These are phyloP conservation scores for Palaemon carinicauda DNA, from an alignment of 1,140 invertebrate genomes.

Conservation along the genomic window DNA sequence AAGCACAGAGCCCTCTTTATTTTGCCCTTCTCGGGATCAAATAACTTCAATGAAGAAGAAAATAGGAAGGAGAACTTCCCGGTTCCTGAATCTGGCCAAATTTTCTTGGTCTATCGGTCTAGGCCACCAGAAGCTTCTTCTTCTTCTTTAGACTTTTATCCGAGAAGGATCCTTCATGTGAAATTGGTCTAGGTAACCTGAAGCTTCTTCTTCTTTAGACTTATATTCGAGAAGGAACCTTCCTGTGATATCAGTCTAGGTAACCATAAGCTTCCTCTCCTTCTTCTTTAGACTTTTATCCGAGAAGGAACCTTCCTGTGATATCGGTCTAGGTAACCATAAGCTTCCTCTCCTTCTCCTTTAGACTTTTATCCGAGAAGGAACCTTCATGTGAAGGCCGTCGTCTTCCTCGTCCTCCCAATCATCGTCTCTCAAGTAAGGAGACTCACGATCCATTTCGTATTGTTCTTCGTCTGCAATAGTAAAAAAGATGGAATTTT, in stretches of 20 bases:
- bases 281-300: constrained; percentile 44
- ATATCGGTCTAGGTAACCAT: too few species aligned
- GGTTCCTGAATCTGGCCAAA: background rate
- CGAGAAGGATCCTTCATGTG: too few species aligned
- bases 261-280: too few species aligned
- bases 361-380: constrained; percentile 32
- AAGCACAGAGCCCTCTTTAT: too few species aligned
- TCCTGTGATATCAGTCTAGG: too few species aligned
- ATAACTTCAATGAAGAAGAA: too few species aligned
- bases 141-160: too few species aligned
- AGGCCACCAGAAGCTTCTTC: background rate
- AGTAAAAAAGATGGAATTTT: too few species aligned
- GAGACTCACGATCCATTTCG: constrained; percentile 54
- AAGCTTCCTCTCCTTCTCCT: too few species aligned
- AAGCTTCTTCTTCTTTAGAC: too few species aligned
- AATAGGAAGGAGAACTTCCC: background rate
- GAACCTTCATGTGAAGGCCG: constrained; percentile 57
- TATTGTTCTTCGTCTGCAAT: constrained; percentile 52
- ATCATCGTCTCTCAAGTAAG: constrained; percentile 51
- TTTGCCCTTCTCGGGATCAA: background rate
- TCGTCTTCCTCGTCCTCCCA: constrained; percentile 56
- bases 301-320: constrained; percentile 50
- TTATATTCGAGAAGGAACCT: too few species aligned
- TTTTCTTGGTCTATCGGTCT: background rate
- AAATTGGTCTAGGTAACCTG: too few species aligned